Base-by-base conservation (phyloP, 2,888 invertebrate genomes). In the Lasioglossum leucozonium region DNA sequence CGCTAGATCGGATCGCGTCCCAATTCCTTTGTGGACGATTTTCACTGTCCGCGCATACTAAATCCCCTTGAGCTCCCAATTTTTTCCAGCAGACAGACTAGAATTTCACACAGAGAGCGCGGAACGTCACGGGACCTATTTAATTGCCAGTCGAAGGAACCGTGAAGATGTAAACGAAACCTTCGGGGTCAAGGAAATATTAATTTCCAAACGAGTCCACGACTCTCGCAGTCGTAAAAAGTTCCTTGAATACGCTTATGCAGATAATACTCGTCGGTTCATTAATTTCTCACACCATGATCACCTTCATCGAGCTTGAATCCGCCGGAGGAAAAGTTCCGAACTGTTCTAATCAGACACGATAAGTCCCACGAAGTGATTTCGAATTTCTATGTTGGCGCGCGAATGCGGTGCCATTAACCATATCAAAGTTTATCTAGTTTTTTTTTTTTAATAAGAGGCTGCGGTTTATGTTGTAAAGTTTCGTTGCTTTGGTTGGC, bases 1-100 rank as follows among this genome's bases (percentile, higher is more conserved):
- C 58, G 72, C 67, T 80, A 80, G 72, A 74, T 55, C 34, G 55
- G 58, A 26, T 72, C 65, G 62, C 51, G 77, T 37, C 55, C 72
- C 47, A 72, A 69, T 75, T 80, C 47, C 69, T 69, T 16, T 71
- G 67, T 44, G 37, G 22, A n/a, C 40, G 11, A n/a, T 69, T 40
- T 40, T 40, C 67, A n/a, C n/a, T 11, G 69, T 40, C 13, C 69
- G 40, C 69, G 11, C 40, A 40, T n/a, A n/a, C n/a, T 18, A 37
- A 67, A 34, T n/a, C 13, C 69, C 40, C n/a, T 37, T 40, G 11
- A n/a, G 69, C 37, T 10, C 11, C 34, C 67, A 37, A 37, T 67
- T 67, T 67, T 67, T 37, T 67, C 67, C 37, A 22, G 22, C 34
- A 67, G 37, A 37, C 18, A 22, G 37, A 37, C 10, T 22, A 22